Conservation (phyloP, 2,113 vertebrate species). For the Seriola quinqueradiata region DNA sequence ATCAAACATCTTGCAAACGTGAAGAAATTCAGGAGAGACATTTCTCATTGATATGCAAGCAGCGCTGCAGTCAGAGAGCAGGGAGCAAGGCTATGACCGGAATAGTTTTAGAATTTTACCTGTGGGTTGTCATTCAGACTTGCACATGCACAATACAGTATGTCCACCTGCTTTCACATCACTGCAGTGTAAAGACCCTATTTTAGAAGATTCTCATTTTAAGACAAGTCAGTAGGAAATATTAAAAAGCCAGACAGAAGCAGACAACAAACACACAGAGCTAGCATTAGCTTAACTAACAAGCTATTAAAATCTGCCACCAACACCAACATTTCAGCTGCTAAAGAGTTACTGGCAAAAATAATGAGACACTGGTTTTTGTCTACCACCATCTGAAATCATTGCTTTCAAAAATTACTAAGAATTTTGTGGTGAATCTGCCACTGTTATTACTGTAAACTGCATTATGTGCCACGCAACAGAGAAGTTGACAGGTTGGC, state of each 20-base stretch:
- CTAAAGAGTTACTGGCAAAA: not conserved
- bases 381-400: not conserved
- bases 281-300: not conserved
- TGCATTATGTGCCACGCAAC: not conserved
- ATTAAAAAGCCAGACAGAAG: not conserved
- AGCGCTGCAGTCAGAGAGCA: not conserved
- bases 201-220: not conserved
- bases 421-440: not conserved
- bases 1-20: conserved; percentile 21
- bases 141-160: not conserved
- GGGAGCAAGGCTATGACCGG: not conserved
- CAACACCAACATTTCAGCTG: not conserved
- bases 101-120: not conserved
- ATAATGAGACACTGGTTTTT: not conserved
- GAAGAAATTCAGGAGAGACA: not conserved
- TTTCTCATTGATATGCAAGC: conserved; percentile 5
- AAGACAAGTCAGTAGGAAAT: not conserved
- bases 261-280: not conserved
- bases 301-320: not conserved
- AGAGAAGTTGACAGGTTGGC: not conserved
- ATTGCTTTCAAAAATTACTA: not conserved
- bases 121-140: not conserved
- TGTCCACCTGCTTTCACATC: not conserved
- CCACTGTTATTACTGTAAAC: not conserved
- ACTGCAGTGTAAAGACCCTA: too few relatives aligned